Percentiles rank a stretch among this genome's conserved stretches.
phyloP scores from a whole-genome alignment of 2,888 invertebrate genomes.

The Microctonus brassicae region DNA sequence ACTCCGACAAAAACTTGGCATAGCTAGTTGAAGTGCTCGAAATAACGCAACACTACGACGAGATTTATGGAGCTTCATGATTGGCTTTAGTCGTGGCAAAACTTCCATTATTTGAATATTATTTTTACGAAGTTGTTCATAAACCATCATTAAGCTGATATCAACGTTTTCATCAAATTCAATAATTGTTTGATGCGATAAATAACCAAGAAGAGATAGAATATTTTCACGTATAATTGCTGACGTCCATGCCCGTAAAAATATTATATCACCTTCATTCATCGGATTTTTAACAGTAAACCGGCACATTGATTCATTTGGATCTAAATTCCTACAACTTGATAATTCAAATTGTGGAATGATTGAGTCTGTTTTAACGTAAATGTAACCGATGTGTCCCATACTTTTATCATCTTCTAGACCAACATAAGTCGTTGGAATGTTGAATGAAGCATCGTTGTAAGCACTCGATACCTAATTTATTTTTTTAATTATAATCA shows the following conservation, averaged over 20 bases:
- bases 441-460: background rate
- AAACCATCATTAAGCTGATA: conserved; percentile 48
- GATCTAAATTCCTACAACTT: conserved; percentile 45
- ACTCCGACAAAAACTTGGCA: conserved; percentile 40
- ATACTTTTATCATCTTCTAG: conserved; percentile 39
- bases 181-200: conserved; percentile 49
- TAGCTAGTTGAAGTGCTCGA: conserved; percentile 25
- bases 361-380: conserved; percentile 29
- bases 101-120: conserved; percentile 50
- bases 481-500: background rate
- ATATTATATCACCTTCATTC: conserved; percentile 42
- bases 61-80: conserved; percentile 28
- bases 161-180: conserved; percentile 43
- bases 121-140: conserved; percentile 46
- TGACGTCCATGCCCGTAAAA: conserved; percentile 50
- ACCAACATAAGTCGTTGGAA: conserved; percentile 36
- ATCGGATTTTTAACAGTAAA: conserved; percentile 40
- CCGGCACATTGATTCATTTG: conserved; percentile 48
- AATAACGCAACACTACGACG: conserved; percentile 42
- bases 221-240: conserved; percentile 52
- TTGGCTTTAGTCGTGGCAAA: conserved; percentile 38
- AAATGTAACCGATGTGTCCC: conserved; percentile 43
- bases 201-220: conserved; percentile 48
- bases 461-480: conserved; percentile 33
- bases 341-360: conserved; percentile 38